phyloP scores from a whole-genome alignment of 2,113 vertebrate genomes.

The Chamaetylas fuelleborni region DNA sequence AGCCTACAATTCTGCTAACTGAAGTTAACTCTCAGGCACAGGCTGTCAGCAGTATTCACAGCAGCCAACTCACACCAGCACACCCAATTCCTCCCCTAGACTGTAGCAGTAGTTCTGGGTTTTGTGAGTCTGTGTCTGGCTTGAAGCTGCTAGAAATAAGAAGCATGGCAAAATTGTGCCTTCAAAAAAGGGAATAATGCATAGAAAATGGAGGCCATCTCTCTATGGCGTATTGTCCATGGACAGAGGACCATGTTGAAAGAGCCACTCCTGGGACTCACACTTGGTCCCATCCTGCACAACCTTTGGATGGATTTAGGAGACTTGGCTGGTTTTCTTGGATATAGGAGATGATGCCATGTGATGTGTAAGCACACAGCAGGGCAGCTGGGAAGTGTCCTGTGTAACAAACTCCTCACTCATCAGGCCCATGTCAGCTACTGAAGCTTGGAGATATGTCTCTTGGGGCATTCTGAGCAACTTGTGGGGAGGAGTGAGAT shows the following conservation, averaged over 20 bases:
- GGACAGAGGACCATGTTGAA: not conserved
- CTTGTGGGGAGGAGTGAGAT: not conserved
- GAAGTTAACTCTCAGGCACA: accelerated
- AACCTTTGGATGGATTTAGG: not conserved
- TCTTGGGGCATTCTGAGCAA: not conserved
- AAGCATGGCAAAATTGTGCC: not conserved
- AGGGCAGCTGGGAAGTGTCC: not conserved
- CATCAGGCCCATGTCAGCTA: not conserved
- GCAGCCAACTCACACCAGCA: not conserved
- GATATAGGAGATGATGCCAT: not conserved
- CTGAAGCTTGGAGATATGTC: not conserved
- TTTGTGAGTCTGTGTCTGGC: not conserved
- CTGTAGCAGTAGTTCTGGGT: not conserved
- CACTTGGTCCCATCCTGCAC: not conserved
- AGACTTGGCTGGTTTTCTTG: not conserved
- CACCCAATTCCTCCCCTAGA: not conserved
- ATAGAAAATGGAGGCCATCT: not conserved
- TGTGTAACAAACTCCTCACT: not conserved
- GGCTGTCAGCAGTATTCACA: not conserved
- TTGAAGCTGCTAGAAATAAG: not conserved
- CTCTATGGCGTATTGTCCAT: not conserved
- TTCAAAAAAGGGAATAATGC: not conserved
- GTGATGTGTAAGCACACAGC: not conserved
- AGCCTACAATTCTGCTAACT: not conserved
- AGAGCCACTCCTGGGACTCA: not conserved